phyloP scores from a whole-genome alignment of 2,113 vertebrate genomes.

The Mustela lutreola region DNA sequence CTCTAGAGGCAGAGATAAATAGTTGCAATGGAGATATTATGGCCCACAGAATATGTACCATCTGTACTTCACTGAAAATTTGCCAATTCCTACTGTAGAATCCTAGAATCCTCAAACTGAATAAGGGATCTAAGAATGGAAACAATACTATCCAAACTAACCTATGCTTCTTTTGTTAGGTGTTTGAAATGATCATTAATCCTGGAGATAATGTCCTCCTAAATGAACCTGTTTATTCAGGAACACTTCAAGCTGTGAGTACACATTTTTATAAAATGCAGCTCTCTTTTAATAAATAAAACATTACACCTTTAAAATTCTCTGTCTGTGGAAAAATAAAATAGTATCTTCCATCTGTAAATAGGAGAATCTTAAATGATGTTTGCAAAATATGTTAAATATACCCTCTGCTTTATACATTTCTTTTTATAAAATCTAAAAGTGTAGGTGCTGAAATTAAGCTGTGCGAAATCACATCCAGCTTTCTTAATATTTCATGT shows the following conservation, averaged over 20 bases:
- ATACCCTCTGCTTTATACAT: not conserved
- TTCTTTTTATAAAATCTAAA: not conserved
- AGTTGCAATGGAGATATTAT: not conserved
- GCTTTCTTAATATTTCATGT: slow-evolving; percentile 38
- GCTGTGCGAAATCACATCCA: not conserved
- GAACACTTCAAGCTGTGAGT: slow-evolving; percentile 93
- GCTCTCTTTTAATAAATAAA: not conserved
- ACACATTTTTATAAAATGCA: not conserved
- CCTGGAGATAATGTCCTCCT: slow-evolving; percentile 95
- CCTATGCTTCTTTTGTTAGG: slow-evolving; percentile 84
- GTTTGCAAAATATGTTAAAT: not conserved
- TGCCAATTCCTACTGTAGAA: not conserved
- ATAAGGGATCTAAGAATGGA: not conserved
- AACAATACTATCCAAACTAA: not conserved
- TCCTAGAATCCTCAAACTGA: not conserved
- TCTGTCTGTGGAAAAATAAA: slow-evolving; percentile 8
- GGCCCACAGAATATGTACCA: not conserved
- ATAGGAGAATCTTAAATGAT: slow-evolving; percentile 28
- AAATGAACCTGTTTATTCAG: slow-evolving; percentile 93
- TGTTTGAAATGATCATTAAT: slow-evolving; percentile 97
- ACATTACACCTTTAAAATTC: not conserved
- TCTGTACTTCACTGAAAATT: not conserved
- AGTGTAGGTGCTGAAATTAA: not conserved
- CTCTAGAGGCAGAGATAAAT: not conserved
- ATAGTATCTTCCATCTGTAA: not conserved